Evolutionary conservation across 2,797 vertebrate genomes (phyloP), one percentile per base, ranked within the genome.

Genomic region (Bovichtus variegatus): DNA sequence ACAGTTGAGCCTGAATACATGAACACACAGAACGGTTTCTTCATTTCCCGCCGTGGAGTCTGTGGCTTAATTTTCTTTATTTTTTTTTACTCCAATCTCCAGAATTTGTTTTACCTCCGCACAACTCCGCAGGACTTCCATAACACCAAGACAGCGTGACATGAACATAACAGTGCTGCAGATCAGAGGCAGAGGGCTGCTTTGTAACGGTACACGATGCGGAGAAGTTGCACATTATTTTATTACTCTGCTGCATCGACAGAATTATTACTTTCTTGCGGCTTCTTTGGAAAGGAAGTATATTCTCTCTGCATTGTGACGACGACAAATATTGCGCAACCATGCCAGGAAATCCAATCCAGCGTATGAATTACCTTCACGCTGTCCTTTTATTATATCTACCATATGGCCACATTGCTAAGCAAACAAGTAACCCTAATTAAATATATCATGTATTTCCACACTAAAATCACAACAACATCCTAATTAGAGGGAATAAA

Each of bases 401-500:
- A 62, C 41, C 49, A 49, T 61, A 54, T 67, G 41, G 41, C 19
- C 44, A 29, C 21, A 21, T 27, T 57, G 46, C 38, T 44, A 29
- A 46, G 53, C 46, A 73, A 74, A 68, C 40, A 12, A 40, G 9
- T 11, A 25, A 44, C 18, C 12, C 47, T 29, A 64, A 65, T 68
- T 47, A 73, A 34, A 47, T 11, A 19, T 25, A 64, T 29, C 36
- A 55, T 60, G 63, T 50, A n/a, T 63, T 51, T 69, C 34, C 12
- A n/a, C 16, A 31, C 41, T 58, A 18, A 38, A 43, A 57, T 54
- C 38, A 40, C 49, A 47, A 36, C 36, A 18, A 51, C 44, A 27
- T 47, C 78, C 50, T 69, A 77, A 80, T 88, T 71, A 53, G 61
- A 13, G 47, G 29, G 21, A 67, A 71, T 61, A 43, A 53, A 68